A percentile compares a stretch with the other conserved stretches of the same genome.
Conservation (phyloP, 2,888 invertebrate species). For the Villa cingulata region DNA sequence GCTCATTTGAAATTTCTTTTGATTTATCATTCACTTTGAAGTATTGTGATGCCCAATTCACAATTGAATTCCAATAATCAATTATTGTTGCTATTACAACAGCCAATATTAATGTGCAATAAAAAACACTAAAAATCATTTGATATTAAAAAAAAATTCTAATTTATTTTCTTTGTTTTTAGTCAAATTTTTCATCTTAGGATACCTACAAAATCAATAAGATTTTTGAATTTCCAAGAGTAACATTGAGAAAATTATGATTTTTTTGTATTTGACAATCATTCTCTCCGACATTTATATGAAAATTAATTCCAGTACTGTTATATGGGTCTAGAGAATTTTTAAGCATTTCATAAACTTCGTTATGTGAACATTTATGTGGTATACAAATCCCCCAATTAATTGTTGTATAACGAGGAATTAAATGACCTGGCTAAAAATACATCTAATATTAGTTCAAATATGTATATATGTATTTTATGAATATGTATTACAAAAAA, state of each 20-base stretch:
- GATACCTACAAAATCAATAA: conserved; percentile 37
- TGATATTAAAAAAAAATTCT: not conserved
- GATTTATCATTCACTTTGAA: not conserved
- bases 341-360: conserved; percentile 38
- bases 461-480: not conserved
- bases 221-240: conserved; percentile 33
- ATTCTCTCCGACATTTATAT: conserved; percentile 41
- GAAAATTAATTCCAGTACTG: conserved; percentile 43
- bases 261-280: conserved; percentile 45
- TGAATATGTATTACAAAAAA: not conserved
- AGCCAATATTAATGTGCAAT: conserved; percentile 5
- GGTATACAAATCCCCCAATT: conserved; percentile 61
- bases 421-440: conserved; percentile 54
- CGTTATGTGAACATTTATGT: conserved; percentile 46
- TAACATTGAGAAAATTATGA: conserved; percentile 19
- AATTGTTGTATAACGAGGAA: conserved; percentile 54
- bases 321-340: conserved; percentile 46
- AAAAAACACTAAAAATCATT: conserved; percentile 11
- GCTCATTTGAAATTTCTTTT: not conserved
- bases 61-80: conserved; percentile 1
- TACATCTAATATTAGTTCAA: too few relatives aligned
- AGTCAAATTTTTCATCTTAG: not conserved
- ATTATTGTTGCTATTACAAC: conserved; percentile 2
- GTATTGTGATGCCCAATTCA: not conserved
- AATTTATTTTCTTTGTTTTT: not conserved